phyloP scores from a whole-genome alignment of 92 coral and sea anemone species.

The Umimayanthus chanpuru region DNA sequence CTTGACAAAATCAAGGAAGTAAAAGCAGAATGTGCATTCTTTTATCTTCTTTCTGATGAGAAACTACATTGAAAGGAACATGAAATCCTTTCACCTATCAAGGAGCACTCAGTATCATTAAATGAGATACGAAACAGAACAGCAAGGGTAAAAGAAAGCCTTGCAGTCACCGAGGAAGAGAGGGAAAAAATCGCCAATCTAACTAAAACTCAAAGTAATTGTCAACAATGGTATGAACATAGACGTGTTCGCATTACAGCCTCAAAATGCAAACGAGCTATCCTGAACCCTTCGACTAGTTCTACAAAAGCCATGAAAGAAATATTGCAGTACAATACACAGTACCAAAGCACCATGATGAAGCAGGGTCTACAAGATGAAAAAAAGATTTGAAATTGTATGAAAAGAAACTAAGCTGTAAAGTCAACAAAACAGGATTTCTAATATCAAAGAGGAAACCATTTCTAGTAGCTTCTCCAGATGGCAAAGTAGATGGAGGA shows the following conservation, averaged over 20 bases:
- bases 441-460: constrained; percentile 58
- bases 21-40: constrained; percentile 65
- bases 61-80: constrained; percentile 40
- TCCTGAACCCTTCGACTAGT: constrained; percentile 63
- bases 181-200: constrained; percentile 61
- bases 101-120: constrained; percentile 67
- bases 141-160: constrained; percentile 62
- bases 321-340: constrained; percentile 58
- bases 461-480: constrained; percentile 67
- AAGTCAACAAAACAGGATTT: constrained; percentile 69
- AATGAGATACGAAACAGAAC: constrained; percentile 55
- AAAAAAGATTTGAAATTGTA: constrained; percentile 41
- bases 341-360: constrained; percentile 68
- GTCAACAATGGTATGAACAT: constrained; percentile 62
- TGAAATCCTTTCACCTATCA: constrained; percentile 63
- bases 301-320: constrained; percentile 75
- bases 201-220: constrained; percentile 67
- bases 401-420: constrained; percentile 58
- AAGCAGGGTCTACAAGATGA: constrained; percentile 66
- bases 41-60: constrained; percentile 61
- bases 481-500: constrained; percentile 74
- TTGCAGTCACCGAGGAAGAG: constrained; percentile 60
- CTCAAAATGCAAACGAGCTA: constrained; percentile 63
- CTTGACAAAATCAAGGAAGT: constrained; percentile 58
- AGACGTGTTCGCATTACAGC: constrained; percentile 62